These are phyloP conservation scores for Tetramorium simillimum DNA, from an alignment of 1,140 invertebrate genomes.

Conservation along the genomic window DNA sequence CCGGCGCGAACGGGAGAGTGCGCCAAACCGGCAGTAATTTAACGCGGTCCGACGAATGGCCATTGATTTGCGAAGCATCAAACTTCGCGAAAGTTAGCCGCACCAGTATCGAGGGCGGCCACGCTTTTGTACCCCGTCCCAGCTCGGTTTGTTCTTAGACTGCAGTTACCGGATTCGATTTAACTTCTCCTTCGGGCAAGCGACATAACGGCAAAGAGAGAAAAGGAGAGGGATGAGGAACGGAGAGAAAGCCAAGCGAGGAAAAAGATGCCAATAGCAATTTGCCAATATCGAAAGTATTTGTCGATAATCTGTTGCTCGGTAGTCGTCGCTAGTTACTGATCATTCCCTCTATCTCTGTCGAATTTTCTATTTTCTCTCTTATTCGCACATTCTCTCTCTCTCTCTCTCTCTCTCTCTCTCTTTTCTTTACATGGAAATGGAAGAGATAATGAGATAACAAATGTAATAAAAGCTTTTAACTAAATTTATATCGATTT, in stretches of 20 bases:
- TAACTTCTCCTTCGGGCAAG: conserved; percentile 77
- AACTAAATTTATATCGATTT: background rate
- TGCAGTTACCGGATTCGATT: conserved; percentile 81
- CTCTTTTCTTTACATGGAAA: background rate
- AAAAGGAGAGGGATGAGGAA: conserved; percentile 56
- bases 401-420: background rate
- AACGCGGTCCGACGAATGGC: conserved; percentile 76
- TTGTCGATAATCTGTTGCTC: conserved; percentile 73
- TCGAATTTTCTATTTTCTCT: background rate
- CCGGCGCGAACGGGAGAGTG: conserved; percentile 28
- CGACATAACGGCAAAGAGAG: conserved; percentile 66
- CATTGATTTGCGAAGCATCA: conserved; percentile 79
- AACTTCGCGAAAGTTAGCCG: conserved; percentile 77
- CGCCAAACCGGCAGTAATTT: conserved; percentile 74
- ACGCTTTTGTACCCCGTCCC: conserved; percentile 37
- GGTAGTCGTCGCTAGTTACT: conserved; percentile 64
- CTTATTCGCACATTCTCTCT: background rate
- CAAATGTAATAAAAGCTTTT: background rate
- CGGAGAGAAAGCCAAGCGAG: conserved; percentile 58
- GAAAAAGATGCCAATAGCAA: conserved; percentile 70
- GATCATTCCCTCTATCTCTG: conserved; percentile 34
- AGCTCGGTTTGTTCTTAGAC: conserved; percentile 76
- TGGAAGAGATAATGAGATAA: background rate
- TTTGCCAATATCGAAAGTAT: conserved; percentile 80
- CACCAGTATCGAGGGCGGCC: conserved; percentile 63